Percentiles rank a stretch among this genome's conserved stretches.
Evolutionary conservation across 2,888 invertebrate genomes (phyloP).

Genomic region (Pachycephus smyrnensis): DNA sequence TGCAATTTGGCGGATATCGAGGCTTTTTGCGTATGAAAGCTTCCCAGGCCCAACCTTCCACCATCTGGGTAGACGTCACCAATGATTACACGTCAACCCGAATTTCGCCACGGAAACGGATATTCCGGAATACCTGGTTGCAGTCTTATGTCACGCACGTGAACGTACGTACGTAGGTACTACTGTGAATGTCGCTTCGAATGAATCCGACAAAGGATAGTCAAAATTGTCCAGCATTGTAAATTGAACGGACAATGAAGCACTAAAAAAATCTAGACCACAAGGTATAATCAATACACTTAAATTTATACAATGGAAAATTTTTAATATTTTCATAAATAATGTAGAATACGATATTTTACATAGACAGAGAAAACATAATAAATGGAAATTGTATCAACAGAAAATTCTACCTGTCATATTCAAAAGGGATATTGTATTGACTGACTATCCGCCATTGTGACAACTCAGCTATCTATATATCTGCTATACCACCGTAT

Average conservation of each 20-base stretch:
- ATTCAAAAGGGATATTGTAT: neutral
- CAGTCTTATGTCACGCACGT: neutral
- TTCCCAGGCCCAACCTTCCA: neutral
- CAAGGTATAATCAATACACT: neutral
- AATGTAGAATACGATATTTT: accelerated
- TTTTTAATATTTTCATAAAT: neutral
- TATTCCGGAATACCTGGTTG: neutral
- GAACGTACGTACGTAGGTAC: neutral
- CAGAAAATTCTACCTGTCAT: neutral
- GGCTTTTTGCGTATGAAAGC: neutral
- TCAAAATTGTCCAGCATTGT: neutral
- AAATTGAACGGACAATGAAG: neutral
- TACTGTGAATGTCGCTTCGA: neutral
- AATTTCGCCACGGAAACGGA: conserved; percentile 8
- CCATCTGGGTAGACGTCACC: conserved; percentile 6
- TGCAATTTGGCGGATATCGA: conserved; percentile 3
- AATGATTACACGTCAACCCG: conserved; percentile 9
- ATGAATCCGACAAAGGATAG: neutral
- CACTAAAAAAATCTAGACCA: neutral
- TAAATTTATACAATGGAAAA: neutral
- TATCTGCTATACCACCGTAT: neutral
- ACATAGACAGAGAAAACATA: neutral
- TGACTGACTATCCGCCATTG: neutral
- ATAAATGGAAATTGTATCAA: neutral
- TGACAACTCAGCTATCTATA: neutral